Base-by-base conservation (phyloP, 2,797 vertebrate genomes). In the Silurus aristotelis region DNA sequence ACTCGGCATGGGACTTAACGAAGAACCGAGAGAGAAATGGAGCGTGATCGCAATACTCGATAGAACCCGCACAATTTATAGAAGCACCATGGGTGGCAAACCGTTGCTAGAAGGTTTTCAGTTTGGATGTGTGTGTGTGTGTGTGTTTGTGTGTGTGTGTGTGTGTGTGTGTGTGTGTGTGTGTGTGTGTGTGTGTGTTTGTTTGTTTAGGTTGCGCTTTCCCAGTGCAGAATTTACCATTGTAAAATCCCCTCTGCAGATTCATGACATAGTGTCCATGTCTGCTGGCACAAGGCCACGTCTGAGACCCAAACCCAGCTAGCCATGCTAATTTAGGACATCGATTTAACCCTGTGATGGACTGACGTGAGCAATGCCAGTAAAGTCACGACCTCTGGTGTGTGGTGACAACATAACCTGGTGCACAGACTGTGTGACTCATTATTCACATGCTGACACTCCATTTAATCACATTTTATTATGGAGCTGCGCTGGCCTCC, bases 381-480 rank as follows among this genome's bases (percentile, higher is more conserved):
- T 55, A 78, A 86, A 82, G 83, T 75, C 68, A 43, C 38, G 79
- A 79, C 73, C 76, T 86, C 77, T 86, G 73, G 86, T 83, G 83
- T 86, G 82, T 77, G 64, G 82, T 87, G 88, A 91, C 86, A 84
- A 66, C 61, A 83, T 64, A 83, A 76, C 82, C 82, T 64, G 82
- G 87, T 88, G 85, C 85, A 85, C 87, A 86, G 88, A 80, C 68
- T 72, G 63, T 31, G 85, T 55, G 75, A 86, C 85, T 89, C 89
- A 90, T 91, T 90, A 89, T 90, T 90, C 89, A 90, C 66, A 66
- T 61, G 58, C 88, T 90, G 88, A 88, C 89, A 89, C 85, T 91
- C 89, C 86, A 91, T 90, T 92, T 90, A 92, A 91, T 91, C 91
- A 89, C 90, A 86, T 89, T 91, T 91, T 91, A 91, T 91, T 89